Percentiles rank a stretch among this genome's conserved stretches.
Evolutionary conservation across 2,888 invertebrate species (phyloP).

Genomic region (Oeneis ivallda): DNA sequence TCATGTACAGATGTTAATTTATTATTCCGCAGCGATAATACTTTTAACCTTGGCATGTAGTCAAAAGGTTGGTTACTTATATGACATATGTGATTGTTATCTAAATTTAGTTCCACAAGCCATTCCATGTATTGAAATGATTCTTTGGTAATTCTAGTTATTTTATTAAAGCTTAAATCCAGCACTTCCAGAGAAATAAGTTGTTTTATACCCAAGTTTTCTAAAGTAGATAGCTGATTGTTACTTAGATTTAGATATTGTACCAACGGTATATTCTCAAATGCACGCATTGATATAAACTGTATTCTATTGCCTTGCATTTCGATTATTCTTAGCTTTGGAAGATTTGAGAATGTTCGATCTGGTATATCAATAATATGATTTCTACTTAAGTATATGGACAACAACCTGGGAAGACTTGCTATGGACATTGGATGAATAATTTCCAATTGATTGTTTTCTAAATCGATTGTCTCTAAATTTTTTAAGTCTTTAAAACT

Average conservation of each 20-base stretch:
- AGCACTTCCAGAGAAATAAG: conserved; percentile 91
- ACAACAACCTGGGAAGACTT: conserved; percentile 85
- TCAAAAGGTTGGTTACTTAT: conserved; percentile 91
- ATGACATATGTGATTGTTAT: conserved; percentile 90
- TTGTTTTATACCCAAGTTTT: conserved; percentile 87
- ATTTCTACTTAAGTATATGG: conserved; percentile 87
- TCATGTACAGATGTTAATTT: conserved; percentile 88
- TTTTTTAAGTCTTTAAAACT: conserved; percentile 87
- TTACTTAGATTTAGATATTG: conserved; percentile 91
- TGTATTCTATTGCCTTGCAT: conserved; percentile 90
- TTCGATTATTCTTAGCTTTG: conserved; percentile 87
- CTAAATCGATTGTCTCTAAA: conserved; percentile 88
- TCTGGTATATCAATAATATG: conserved; percentile 88
- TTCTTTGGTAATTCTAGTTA: conserved; percentile 86
- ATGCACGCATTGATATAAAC: conserved; percentile 87
- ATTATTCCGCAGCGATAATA: conserved; percentile 89
- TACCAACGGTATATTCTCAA: conserved; percentile 88
- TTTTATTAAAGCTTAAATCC: conserved; percentile 90
- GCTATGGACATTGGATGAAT: conserved; percentile 88
- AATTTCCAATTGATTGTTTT: conserved; percentile 89
- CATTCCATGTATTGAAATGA: conserved; percentile 89
- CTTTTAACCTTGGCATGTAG: conserved; percentile 91
- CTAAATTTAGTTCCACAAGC: conserved; percentile 92
- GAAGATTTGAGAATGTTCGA: conserved; percentile 88
- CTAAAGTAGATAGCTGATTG: conserved; percentile 88